Evolutionary conservation across 1,140 invertebrate genomes (phyloP).

Genomic region (Caenorhabditis inopinata): DNA sequence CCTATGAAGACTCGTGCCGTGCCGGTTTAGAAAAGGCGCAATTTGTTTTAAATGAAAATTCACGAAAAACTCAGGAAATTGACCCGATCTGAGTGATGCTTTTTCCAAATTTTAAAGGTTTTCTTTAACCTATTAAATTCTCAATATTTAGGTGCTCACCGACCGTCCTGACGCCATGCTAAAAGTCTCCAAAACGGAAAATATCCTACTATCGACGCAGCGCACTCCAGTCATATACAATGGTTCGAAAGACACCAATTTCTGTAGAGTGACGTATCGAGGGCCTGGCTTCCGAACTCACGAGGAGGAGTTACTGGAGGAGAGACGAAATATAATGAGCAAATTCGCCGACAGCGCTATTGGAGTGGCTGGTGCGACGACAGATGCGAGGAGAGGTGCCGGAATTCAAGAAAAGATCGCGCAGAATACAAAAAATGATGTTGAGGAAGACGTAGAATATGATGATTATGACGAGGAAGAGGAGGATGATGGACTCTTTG

Average conservation of each 20-base stretch:
- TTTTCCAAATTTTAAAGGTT: background rate
- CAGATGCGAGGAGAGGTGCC: background rate
- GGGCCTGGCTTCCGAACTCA: constrained; percentile 42
- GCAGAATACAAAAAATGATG: background rate
- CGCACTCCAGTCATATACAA: constrained; percentile 18
- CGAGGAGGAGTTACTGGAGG: constrained; percentile 16
- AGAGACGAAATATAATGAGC: background rate
- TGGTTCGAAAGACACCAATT: constrained; percentile 25
- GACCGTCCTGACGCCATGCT: constrained; percentile 14
- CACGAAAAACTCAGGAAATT: too few relatives aligned
- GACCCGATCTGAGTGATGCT: background rate
- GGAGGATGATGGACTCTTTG: too few relatives aligned
- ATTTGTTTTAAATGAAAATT: too few relatives aligned
- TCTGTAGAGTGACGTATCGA: background rate
- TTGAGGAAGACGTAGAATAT: background rate
- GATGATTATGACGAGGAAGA: background rate
- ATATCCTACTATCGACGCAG: background rate
- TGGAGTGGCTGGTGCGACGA: background rate
- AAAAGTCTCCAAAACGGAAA: background rate
- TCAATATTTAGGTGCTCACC: background rate
- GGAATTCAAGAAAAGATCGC: background rate
- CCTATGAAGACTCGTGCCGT: too few relatives aligned
- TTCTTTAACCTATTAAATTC: background rate
- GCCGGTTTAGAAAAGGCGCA: too few relatives aligned
- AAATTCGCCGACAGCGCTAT: background rate